Evolutionary conservation across 2,797 vertebrate species (phyloP), one percentile per base, ranked within the genome.

Genomic region (Galagoides demidoff): DNA sequence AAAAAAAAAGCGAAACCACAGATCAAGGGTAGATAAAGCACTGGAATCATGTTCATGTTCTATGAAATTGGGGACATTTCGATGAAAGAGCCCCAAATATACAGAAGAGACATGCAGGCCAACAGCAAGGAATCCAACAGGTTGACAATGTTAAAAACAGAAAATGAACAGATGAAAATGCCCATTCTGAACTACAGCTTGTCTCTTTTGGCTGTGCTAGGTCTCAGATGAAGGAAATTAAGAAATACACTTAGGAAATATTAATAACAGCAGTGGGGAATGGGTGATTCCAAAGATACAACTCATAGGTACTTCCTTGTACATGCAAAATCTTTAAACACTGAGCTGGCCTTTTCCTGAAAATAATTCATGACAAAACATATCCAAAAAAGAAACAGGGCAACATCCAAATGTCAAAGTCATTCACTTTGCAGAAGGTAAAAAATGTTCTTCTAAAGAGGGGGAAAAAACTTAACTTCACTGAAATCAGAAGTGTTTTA

Each of bases 401-500:
- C 45, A 82, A 61, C 86, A 79, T 29, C 31, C 64, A 95, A 95
- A 96, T 93, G 85, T 96, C 83, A 98, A 95, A 95, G 20, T 49
- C 89, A 78, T 31, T 45, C 2, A 84, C 85, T 71, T 89, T 68
- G 59, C 68, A 68, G 70, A 78, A 92, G 68, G 87, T 73, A 96
- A 90, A n/a, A 86, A 13, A 13, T 43, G 29, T 64, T 95, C 78
- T 85, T 95, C n/a, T 43, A 83, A 92, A 81, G 45, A 85, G 7
- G 7, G 19, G 20, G 86, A 78, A 37, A 71, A 55, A 81, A n/a
- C 2, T 92, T 3, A 31, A 31, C 84, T 85, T 64, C 85, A 82
- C 29, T 85, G 66, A 95, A 90, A 70, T 81, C 39, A 92, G 45
- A 63, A 85, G 45, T 61, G 23, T 55, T 97, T 96, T 70, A 55